Evolutionary conservation across 2,888 invertebrate genomes (phyloP).

Genomic region (Torymus texanus): DNA sequence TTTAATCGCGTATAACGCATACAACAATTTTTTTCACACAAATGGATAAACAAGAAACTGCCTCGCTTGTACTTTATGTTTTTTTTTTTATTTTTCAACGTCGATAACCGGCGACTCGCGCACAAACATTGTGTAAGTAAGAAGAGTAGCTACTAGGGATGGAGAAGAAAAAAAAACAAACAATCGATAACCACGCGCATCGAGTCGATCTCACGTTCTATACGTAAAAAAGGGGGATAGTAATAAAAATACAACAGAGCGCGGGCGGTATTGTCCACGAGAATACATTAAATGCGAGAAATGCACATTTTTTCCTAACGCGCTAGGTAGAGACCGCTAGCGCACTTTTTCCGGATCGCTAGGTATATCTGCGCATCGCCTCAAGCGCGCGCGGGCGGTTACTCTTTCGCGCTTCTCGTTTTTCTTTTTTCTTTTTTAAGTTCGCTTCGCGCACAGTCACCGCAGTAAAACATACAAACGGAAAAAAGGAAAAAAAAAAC

Average conservation of each 20-base stretch:
- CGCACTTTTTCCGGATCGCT: slow-evolving; percentile 14
- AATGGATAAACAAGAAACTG: slow-evolving; percentile 41
- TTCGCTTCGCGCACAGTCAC: slow-evolving; percentile 24
- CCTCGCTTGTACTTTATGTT: too few relatives aligned
- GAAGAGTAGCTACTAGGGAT: slow-evolving; percentile 38
- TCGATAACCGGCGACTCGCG: slow-evolving; percentile 49
- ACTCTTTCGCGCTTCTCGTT: background rate
- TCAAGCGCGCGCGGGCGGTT: too few relatives aligned
- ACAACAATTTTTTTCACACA: slow-evolving; percentile 51
- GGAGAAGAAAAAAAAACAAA: slow-evolving; percentile 54
- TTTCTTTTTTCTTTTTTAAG: slow-evolving; percentile 11
- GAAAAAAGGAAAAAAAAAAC: slow-evolving; percentile 23
- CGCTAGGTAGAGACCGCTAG: slow-evolving; percentile 17
- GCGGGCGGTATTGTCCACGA: slow-evolving; percentile 7
- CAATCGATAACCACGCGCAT: slow-evolving; percentile 49
- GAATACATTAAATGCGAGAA: slow-evolving; percentile 40
- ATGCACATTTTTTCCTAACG: slow-evolving; percentile 37
- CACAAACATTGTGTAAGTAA: slow-evolving; percentile 38
- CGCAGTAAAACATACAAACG: slow-evolving; percentile 22
- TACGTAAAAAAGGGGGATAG: slow-evolving; percentile 21
- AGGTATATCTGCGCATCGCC: slow-evolving; percentile 2
- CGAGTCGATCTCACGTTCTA: slow-evolving; percentile 29
- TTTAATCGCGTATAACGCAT: slow-evolving; percentile 24
- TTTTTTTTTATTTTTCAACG: slow-evolving; percentile 1
- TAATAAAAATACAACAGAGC: slow-evolving; percentile 43